These are phyloP conservation scores for Podarcis muralis DNA, from an alignment of 2,113 vertebrate species.

Conservation along the genomic window DNA sequence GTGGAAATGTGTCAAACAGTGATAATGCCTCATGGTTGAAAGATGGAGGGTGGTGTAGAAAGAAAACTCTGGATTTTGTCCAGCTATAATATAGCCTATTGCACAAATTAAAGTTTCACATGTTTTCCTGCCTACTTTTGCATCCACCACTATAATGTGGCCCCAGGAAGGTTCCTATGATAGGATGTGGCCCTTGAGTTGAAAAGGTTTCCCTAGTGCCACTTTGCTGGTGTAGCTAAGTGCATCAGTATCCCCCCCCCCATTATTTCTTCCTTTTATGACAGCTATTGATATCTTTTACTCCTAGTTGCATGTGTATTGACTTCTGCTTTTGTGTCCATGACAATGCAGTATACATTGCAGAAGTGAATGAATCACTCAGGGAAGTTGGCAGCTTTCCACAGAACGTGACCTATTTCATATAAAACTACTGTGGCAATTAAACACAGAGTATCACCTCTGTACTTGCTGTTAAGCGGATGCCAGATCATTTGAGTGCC, in stretches of 20 bases:
- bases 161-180: too few species aligned
- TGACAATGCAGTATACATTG: not conserved
- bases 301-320: conserved; percentile 5
- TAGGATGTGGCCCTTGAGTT: too few species aligned
- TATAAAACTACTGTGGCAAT: not conserved
- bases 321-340: not conserved
- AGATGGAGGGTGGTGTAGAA: too few species aligned
- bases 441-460: conserved; percentile 19
- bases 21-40: too few species aligned
- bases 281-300: not conserved
- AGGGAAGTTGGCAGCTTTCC: not conserved
- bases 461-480: conserved; percentile 41
- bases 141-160: too few species aligned
- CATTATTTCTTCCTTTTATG: not conserved
- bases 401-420: not conserved
- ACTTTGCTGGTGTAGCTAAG: not conserved
- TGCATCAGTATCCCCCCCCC: not conserved
- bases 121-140: too few species aligned
- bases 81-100: too few species aligned
- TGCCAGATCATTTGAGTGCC: conserved; percentile 25
- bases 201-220: too few species aligned
- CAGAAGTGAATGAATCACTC: conserved; percentile 17
- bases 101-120: too few species aligned
- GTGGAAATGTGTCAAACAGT: too few species aligned
- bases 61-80: too few species aligned